A percentile compares a stretch with the other conserved stretches of the same genome.
Evolutionary conservation across 2,888 invertebrate genomes (phyloP).

Genomic region (Acheta domesticus): DNA sequence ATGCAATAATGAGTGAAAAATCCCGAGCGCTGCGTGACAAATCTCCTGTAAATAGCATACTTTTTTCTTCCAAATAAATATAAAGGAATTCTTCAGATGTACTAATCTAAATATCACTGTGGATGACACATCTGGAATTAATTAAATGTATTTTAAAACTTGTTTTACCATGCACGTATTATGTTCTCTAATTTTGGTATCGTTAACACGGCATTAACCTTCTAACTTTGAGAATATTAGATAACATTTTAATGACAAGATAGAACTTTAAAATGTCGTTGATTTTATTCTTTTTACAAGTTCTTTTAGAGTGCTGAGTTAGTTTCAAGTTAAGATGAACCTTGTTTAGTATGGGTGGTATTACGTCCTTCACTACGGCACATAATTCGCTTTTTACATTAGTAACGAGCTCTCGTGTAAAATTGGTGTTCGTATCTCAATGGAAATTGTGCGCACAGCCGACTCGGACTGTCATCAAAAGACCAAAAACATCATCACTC

Average conservation of each 20-base stretch:
- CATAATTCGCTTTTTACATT: slow-evolving; percentile 9
- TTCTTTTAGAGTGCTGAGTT: neutral
- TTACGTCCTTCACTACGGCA: neutral
- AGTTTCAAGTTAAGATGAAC: neutral
- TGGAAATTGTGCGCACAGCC: slow-evolving; percentile 1
- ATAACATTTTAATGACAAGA: neutral
- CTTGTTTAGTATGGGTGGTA: neutral
- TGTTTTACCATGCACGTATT: slow-evolving; percentile 11
- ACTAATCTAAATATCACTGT: slow-evolving; percentile 7
- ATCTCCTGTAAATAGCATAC: neutral
- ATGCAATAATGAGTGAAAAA: neutral
- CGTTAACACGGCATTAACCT: neutral
- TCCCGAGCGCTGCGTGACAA: neutral
- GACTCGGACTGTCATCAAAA: neutral
- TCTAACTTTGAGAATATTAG: neutral
- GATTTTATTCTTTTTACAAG: neutral
- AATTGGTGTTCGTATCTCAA: slow-evolving; percentile 8
- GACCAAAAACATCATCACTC: neutral
- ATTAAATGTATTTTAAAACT: neutral
- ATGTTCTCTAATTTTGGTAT: neutral
- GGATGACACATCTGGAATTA: neutral
- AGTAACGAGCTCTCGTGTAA: neutral
- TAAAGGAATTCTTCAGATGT: neutral
- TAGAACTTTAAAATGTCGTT: neutral
- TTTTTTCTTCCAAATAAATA: neutral